A percentile compares a stretch with the other conserved stretches of the same genome.
These are phyloP conservation scores for Marcusenius ussheri DNA, from an alignment of 2,113 vertebrate genomes.

Conservation along the genomic window DNA sequence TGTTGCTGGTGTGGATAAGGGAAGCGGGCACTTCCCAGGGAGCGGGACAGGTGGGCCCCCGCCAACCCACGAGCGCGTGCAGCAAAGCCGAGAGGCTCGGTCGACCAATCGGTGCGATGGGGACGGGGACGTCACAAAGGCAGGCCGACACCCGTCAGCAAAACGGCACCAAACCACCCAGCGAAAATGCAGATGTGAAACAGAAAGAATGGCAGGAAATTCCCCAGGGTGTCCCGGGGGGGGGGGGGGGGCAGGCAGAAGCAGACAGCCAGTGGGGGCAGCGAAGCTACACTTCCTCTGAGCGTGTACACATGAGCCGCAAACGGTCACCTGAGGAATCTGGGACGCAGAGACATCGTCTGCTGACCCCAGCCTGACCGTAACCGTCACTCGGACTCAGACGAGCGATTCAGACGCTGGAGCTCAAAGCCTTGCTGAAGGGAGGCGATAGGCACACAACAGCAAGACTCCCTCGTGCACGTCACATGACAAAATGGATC, in stretches of 20 bases:
- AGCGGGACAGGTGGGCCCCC: neutral
- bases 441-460: neutral
- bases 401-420: neutral
- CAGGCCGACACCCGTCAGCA: neutral
- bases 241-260: neutral
- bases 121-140: neutral
- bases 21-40: neutral
- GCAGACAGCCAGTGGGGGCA: neutral
- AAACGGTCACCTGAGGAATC: neutral
- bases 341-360: neutral
- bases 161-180: neutral
- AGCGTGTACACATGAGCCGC: neutral
- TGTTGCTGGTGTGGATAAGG: neutral
- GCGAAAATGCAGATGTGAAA: slow-evolving; percentile 12
- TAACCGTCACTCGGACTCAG: neutral
- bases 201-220: neutral
- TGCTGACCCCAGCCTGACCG: neutral
- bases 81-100: neutral
- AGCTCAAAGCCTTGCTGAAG: neutral
- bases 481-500: neutral
- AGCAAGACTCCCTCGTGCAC: neutral
- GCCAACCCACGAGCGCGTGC: neutral
- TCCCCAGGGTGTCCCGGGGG: neutral
- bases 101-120: neutral
- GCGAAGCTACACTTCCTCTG: neutral